Percentiles rank a stretch among this genome's conserved stretches.
phyloP scores from a whole-genome alignment of 2,888 invertebrate species.

The Sisyra nigra region DNA sequence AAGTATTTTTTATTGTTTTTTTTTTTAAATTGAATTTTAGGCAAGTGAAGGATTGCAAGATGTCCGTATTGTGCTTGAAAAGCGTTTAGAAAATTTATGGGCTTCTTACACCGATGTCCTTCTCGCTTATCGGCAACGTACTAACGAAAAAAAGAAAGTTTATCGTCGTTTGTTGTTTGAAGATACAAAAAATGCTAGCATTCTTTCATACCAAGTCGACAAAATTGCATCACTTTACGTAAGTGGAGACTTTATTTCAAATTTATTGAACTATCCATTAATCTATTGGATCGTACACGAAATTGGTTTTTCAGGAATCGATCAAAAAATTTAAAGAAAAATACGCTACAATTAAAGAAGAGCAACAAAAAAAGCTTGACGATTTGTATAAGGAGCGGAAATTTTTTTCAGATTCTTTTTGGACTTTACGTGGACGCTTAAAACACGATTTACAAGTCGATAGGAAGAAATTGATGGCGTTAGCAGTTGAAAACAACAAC shows the following conservation, averaged over 20 bases:
- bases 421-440: conserved; percentile 32
- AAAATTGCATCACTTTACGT: conserved; percentile 1
- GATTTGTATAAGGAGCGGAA: conserved; percentile 23
- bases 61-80: neutral
- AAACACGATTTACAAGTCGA: conserved; percentile 32
- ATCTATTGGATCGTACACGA: neutral
- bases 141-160: neutral
- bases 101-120: neutral
- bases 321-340: neutral
- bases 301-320: neutral
- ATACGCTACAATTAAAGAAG: neutral
- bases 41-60: neutral
- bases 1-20: too few species aligned
- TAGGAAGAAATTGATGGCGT: conserved; percentile 34
- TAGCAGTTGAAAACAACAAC: conserved; percentile 45
- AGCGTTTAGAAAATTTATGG: neutral
- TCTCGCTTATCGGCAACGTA: neutral
- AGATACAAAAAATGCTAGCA: neutral
- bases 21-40: too few species aligned
- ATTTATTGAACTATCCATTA: too few species aligned
- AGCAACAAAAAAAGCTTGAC: neutral
- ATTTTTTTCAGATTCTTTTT: conserved; percentile 19
- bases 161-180: neutral
- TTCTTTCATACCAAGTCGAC: neutral
- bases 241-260: neutral